phyloP scores from a whole-genome alignment of 2,888 invertebrate species.

The Deilephila elpenor region DNA sequence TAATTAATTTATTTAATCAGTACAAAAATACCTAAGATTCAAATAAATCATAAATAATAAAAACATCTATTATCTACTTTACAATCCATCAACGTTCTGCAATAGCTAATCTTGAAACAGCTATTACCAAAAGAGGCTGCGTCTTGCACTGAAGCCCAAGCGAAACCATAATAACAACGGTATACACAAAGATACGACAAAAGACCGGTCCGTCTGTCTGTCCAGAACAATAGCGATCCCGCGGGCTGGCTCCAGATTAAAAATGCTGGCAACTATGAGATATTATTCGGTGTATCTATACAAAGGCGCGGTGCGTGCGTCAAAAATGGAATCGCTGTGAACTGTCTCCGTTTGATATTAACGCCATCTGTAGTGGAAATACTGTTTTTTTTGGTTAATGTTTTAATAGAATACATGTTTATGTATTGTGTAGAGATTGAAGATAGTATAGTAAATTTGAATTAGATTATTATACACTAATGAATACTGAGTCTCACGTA shows the following conservation, averaged over 20 bases:
- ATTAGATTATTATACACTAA: too few relatives aligned
- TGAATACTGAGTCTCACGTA: too few relatives aligned
- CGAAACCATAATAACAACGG: slow-evolving; percentile 25
- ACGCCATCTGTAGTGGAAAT: too few relatives aligned
- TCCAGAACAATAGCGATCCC: slow-evolving; percentile 58
- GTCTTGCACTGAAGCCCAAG: slow-evolving; percentile 29
- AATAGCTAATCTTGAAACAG: slow-evolving; percentile 30
- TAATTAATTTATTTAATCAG: too few relatives aligned
- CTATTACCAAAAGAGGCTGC: slow-evolving; percentile 48
- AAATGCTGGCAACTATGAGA: slow-evolving; percentile 39
- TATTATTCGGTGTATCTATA: slow-evolving; percentile 23
- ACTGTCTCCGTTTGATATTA: too few relatives aligned
- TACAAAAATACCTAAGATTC: neutral
- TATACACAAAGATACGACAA: slow-evolving; percentile 34
- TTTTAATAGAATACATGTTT: too few relatives aligned
- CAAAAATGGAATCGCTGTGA: slow-evolving; percentile 1
- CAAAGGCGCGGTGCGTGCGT: slow-evolving; percentile 3
- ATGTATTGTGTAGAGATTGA: too few relatives aligned
- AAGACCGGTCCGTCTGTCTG: slow-evolving; percentile 46
- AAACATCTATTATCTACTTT: neutral
- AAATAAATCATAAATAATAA: neutral
- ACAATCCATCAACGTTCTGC: slow-evolving; percentile 4
- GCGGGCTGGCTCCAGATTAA: slow-evolving; percentile 57
- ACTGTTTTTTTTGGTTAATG: too few relatives aligned
- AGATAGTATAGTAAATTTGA: too few relatives aligned